Percentiles rank a stretch among this genome's conserved stretches.
phyloP scores from a whole-genome alignment of 2,797 vertebrate genomes.

The Sebastes trivittatus region DNA sequence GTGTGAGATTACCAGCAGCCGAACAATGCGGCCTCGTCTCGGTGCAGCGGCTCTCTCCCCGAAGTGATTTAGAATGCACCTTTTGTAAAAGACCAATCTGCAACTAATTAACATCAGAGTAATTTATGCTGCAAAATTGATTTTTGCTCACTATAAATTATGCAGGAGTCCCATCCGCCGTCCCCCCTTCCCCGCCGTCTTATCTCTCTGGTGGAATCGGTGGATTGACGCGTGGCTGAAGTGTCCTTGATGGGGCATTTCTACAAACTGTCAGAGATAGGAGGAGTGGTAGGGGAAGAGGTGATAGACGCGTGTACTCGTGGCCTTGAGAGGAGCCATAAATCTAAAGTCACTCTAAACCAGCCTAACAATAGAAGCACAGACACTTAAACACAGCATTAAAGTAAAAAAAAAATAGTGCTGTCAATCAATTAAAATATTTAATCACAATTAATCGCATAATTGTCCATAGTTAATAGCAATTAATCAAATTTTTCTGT shows the following conservation, averaged over 20 bases:
- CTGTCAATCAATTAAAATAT: too few relatives aligned
- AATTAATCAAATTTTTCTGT: too few relatives aligned
- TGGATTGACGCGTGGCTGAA: conserved; percentile 67
- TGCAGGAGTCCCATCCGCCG: conserved; percentile 53
- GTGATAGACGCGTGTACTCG: background rate
- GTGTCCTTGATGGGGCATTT: conserved; percentile 72
- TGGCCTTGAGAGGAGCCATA: conserved; percentile 20
- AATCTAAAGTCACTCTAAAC: conserved; percentile 26
- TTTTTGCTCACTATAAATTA: conserved; percentile 76
- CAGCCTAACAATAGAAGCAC: background rate
- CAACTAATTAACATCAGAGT: conserved; percentile 77
- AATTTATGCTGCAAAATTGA: conserved; percentile 77
- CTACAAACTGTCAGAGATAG: conserved; percentile 46
- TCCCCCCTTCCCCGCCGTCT: conserved; percentile 45
- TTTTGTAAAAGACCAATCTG: conserved; percentile 71
- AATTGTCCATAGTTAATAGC: too few relatives aligned
- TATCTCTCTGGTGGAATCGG: conserved; percentile 63
- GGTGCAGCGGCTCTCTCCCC: conserved; percentile 30
- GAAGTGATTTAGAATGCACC: conserved; percentile 69
- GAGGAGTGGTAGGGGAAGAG: background rate
- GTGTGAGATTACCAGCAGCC: conserved; percentile 20
- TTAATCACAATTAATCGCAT: too few relatives aligned
- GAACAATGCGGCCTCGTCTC: conserved; percentile 22
- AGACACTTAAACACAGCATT: background rate
- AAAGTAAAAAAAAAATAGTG: background rate